Evolutionary conservation across 2,113 vertebrate species (phyloP), one percentile per base, ranked within the genome.

Genomic region (Saguinus midas): DNA sequence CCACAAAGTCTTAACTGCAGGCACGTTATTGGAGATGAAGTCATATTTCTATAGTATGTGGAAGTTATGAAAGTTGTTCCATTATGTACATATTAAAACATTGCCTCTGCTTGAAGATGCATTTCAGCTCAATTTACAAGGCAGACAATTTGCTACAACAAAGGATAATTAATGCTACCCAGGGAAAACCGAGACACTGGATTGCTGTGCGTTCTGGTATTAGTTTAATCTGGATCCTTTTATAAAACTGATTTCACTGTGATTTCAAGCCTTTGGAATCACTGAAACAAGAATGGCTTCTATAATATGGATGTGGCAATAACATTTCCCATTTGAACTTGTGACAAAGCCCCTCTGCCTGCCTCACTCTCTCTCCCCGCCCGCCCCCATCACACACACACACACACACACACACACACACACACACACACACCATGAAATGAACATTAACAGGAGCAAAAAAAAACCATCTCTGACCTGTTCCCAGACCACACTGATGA

Each of bases 301-400:
- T 97, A 70, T 97, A 96, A 93, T 96, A 96, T 91, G 94, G 95
- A 97, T 5, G 7, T 88, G 87, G 82, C 90, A 70, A 96, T 96
- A 92, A 97, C 91, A 93, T 96, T 93, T 94, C 94, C 95, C 86
- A 68, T 73, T 87, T 98, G 97, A 98, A 98, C 97, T 98, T 91
- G 88, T 27, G 64, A 95, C 97, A 98, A 98, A 97, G 73, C 25
- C 17, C 84, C 81, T 88, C 23, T 95, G 90, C 75, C 88, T 95
- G 16, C 43, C 70, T 90, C 79, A 93, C 80, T n/a, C 43, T n/a
- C 55, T 58, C 76, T 37, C 61, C 92, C 95, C 76, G 52, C 0
- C 55, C 50, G 8, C 3, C 75, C 78, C 25, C 17, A 64, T 64
- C 61, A 64, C 27, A 29, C 55, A 57, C 55, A 57, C 20, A 57